Base-by-base conservation (phyloP, 2,888 invertebrate species). In the Drosophila pseudotakahashii region DNA sequence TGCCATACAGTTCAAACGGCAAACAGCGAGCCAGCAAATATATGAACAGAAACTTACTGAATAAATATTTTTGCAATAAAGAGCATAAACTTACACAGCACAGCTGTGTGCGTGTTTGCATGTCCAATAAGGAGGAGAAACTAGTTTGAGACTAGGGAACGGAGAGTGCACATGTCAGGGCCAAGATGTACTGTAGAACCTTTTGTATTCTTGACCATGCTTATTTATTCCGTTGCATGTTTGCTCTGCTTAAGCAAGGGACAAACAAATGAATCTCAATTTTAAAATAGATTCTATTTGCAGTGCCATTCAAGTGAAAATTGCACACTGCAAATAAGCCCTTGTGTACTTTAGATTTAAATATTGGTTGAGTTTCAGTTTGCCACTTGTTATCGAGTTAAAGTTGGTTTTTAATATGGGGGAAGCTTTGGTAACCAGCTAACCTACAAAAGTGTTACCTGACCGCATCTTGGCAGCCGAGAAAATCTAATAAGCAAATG, bases 401-500 rank as follows among this genome's bases (percentile, higher is more conserved):
- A 61, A 47, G 58, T 30, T 55, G 16, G 32, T 61, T 16, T 42
- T 16, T 19, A 36, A n/a, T 34, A 16, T 14, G 47, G 10, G 16
- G 14, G 36, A 26, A 30, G 32, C 36, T 52, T 39, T 50, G 48
- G 37, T 81, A 81, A 63, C 81, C 85, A 79, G 85, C 76, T 81
- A 81, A 85, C 81, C 81, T 73, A 81, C 61, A 78, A 63, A 68
- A 63, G 39, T 44, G 45, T 63, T 48, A 73, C 67, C 72, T 81
- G 77, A 64, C 69, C 79, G 60, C 76, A 66, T 48, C 69, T 60
- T 69, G 61, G 52, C 47, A 63, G 62, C 62, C 66, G 42, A 60
- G 44, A 67, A 85, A 86, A 86, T 83, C 86, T 83, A 83, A 83
- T 83, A 81, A 79, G 74, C 79, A 77, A 72, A 73, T 68, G 79